Conservation (phyloP, 2,888 invertebrate species). For the Marasmarcha lunaedactyla region DNA sequence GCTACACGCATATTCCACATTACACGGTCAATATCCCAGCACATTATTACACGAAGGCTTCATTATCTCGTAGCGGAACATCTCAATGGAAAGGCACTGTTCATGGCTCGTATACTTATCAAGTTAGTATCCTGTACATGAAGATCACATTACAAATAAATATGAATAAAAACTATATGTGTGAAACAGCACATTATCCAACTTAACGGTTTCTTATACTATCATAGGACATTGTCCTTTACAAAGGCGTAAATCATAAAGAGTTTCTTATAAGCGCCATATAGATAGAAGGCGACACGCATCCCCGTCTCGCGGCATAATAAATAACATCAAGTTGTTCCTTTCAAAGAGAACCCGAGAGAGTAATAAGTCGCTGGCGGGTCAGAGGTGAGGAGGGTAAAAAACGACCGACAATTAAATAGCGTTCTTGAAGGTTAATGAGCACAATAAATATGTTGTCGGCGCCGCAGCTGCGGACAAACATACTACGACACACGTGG, state of each 20-base stretch:
- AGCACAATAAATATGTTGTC: constrained; percentile 71
- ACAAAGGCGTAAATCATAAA: constrained; percentile 60
- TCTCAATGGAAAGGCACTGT: constrained; percentile 26
- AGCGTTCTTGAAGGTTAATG: constrained; percentile 71
- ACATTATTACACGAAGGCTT: constrained; percentile 33
- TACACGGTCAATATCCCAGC: constrained; percentile 30
- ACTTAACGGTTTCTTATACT: constrained; percentile 9
- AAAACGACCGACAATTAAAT: constrained; percentile 71
- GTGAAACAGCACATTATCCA: constrained; percentile 6
- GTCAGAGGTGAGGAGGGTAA: constrained; percentile 69
- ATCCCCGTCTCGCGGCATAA: constrained; percentile 53
- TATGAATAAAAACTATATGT: background rate
- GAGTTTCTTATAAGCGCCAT: constrained; percentile 60
- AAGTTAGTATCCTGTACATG: background rate
- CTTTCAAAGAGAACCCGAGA: constrained; percentile 63
- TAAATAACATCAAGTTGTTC: constrained; percentile 66
- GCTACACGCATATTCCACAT: constrained; percentile 33
- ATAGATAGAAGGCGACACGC: constrained; percentile 60
- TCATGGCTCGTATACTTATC: constrained; percentile 14
- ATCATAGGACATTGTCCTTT: constrained; percentile 31
- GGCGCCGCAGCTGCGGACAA: constrained; percentile 67
- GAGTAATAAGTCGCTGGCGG: constrained; percentile 65
- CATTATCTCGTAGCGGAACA: constrained; percentile 31
- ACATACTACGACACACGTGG: constrained; percentile 46
- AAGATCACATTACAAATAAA: constrained; percentile 5